Evolutionary conservation across 2,888 invertebrate species (phyloP), one percentile per base, ranked within the genome.

Genomic region (Acronicta psi): DNA sequence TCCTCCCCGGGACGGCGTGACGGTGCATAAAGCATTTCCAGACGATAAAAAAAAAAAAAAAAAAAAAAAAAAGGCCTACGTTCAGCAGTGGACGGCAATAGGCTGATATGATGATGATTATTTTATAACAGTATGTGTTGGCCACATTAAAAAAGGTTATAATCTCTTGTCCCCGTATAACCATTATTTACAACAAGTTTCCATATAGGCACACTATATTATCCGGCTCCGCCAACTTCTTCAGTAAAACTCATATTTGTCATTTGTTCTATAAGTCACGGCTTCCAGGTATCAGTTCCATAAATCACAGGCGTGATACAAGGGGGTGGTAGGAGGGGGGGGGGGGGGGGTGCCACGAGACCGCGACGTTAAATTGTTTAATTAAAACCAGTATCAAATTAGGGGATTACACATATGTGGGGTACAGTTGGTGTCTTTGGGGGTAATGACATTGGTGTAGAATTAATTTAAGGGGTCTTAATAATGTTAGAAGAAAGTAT

Each of bases 201-300:
- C 16, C 0, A 38, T 2, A 38, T 38, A 9, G n/a, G n/a, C n/a
- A n/a, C n/a, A n/a, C n/a, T n/a, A n/a, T n/a, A n/a, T n/a, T n/a
- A n/a, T n/a, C n/a, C n/a, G n/a, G n/a, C n/a, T 13, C n/a, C 11
- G 14, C 9, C 3, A 29, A 34, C 1, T 36, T 44, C 44, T 36
- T 1, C n/a, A 72, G 75, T 78, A 69, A 80, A 84, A 84, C 84
- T 80, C 84, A 81, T 72, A 79, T 73, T 64, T 82, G 82, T 82
- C 81, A 86, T 87, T 86, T 83, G 81, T 84, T 64, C 67, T 73
- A 75, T 75, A 79, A 63, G 70, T 73, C 76, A 76, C 57, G 59
- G 67, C 60, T 79, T 74, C 77, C 83, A 84, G 68, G 83, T 83
- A 80, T 69, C 69, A 74, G 62, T 51, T 55, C 57, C 56, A 81